A percentile compares a stretch with the other conserved stretches of the same genome.
Evolutionary conservation across 2,113 vertebrate species (phyloP).

Genomic region (Albula glossodonta): DNA sequence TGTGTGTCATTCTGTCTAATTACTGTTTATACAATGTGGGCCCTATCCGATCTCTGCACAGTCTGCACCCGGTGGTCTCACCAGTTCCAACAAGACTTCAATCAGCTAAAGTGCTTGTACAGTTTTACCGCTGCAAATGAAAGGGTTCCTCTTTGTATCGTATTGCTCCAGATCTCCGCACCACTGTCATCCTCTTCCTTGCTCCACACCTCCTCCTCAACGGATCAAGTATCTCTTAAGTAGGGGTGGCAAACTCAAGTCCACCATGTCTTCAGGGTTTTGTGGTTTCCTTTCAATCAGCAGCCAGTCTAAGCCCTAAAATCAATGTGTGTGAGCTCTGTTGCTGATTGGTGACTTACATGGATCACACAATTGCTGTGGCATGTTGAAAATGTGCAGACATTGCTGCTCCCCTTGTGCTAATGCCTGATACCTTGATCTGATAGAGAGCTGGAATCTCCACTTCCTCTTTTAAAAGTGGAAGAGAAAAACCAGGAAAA

Average conservation of each 20-base stretch:
- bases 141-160: background rate
- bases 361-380: too few relatives aligned
- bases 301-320: too few relatives aligned
- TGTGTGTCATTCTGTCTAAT: background rate
- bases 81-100: background rate
- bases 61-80: background rate
- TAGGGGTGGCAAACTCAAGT: background rate
- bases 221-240: background rate
- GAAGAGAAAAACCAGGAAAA: slow-evolving; percentile 5
- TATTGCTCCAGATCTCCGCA: background rate
- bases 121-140: background rate
- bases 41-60: background rate
- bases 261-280: too few relatives aligned
- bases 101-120: background rate
- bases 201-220: background rate
- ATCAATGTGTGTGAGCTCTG: too few relatives aligned
- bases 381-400: too few relatives aligned
- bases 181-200: background rate
- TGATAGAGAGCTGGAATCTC: too few relatives aligned
- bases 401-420: too few relatives aligned
- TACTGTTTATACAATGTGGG: background rate
- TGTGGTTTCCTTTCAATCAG: too few relatives aligned
- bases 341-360: too few relatives aligned
- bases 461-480: background rate
- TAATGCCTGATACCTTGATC: too few relatives aligned